Evolutionary conservation across 37 sponge, comb jelly and placozoan species (phyloP).

Genomic region (Geodia barretti): DNA sequence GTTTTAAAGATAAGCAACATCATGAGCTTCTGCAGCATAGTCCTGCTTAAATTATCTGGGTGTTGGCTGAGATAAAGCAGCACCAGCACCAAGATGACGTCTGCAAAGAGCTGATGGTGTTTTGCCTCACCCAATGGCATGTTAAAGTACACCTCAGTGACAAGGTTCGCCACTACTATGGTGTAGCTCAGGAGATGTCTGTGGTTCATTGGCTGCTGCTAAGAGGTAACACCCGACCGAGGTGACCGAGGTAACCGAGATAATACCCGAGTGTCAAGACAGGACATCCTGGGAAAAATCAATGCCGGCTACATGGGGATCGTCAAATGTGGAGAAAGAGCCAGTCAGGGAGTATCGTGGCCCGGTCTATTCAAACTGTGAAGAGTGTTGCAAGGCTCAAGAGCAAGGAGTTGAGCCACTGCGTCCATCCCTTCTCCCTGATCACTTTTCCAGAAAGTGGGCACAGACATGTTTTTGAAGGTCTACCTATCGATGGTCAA

Average conservation of each 20-base stretch:
- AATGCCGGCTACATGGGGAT: constrained; percentile 47
- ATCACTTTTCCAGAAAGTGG: constrained; percentile 51
- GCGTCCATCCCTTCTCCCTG: no score
- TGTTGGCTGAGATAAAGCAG: background rate
- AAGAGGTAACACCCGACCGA: no score
- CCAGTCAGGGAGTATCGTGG: constrained; percentile 44
- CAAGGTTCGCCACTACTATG: background rate
- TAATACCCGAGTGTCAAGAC: constrained; percentile 12
- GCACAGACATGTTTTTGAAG: constrained; percentile 42
- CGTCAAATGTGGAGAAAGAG: constrained; percentile 33
- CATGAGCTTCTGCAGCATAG: no score
- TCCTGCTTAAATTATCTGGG: no score
- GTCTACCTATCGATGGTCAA: constrained; percentile 48
- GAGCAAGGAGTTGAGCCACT: no score
- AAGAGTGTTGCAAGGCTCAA: constrained; percentile 17
- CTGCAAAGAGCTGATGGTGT: constrained; percentile 8
- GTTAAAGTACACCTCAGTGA: no score
- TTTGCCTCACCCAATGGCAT: constrained; percentile 32
- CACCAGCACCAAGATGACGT: constrained; percentile 31
- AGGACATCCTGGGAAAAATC: constrained; percentile 27
- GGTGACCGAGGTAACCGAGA: no score
- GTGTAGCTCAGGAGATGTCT: constrained; percentile 11
- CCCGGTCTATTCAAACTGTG: constrained; percentile 24
- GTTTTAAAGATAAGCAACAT: no score
- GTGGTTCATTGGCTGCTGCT: constrained; percentile 34